Percentiles rank a stretch among this genome's conserved stretches.
Evolutionary conservation across 2,113 vertebrate species (phyloP).

Genomic region (Butorides virescens): DNA sequence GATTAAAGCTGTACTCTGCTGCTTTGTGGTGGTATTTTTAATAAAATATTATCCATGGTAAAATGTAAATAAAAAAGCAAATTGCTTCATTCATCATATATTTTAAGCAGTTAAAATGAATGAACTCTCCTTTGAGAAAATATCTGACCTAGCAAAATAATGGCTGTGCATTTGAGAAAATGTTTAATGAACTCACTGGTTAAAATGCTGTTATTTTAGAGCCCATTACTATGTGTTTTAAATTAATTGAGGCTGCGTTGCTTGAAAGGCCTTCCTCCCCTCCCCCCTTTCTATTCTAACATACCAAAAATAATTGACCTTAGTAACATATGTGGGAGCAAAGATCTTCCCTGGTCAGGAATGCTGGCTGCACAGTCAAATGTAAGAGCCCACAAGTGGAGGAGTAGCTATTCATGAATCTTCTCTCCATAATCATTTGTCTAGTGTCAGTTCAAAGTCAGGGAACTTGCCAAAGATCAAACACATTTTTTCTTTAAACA

Average conservation of each 20-base stretch:
- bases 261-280: neutral
- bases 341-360: conserved; percentile 1
- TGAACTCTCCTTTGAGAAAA: conserved; percentile 74
- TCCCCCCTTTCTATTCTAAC: neutral
- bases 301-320: conserved; percentile 49
- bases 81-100: conserved; percentile 70
- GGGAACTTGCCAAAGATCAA: conserved; percentile 37
- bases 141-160: conserved; percentile 76
- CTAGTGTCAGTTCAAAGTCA: conserved; percentile 51
- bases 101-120: conserved; percentile 74
- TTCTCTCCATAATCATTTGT: conserved; percentile 31
- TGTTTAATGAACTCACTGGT: conserved; percentile 71
- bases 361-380: neutral
- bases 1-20: conserved; percentile 54
- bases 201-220: conserved; percentile 73
- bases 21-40: conserved; percentile 58
- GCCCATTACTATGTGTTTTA: conserved; percentile 54
- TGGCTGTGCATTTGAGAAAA: conserved; percentile 71
- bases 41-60: conserved; percentile 64
- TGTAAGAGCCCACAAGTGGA: neutral
- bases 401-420: neutral
- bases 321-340: neutral
- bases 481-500: conserved; percentile 37
- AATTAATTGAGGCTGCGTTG: conserved; percentile 59
- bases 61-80: conserved; percentile 75